phyloP scores from a whole-genome alignment of 2,888 invertebrate species.

The Acanthoscelides obtectus region DNA sequence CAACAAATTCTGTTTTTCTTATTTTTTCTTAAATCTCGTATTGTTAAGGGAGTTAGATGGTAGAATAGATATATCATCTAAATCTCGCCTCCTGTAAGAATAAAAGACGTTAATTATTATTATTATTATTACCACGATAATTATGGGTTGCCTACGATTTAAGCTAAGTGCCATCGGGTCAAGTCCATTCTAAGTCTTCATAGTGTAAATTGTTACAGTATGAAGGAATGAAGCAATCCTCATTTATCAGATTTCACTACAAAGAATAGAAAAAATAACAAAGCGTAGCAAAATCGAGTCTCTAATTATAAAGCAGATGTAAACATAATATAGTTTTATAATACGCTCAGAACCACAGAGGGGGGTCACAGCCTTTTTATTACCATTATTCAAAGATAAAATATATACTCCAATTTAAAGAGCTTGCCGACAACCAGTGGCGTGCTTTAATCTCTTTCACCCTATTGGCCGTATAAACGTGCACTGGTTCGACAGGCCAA shows the following conservation, averaged over 20 bases:
- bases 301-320: slow-evolving; percentile 31
- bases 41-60: no score
- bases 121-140: no score
- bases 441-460: background rate
- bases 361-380: slow-evolving; percentile 42
- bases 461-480: no score
- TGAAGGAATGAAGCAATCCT: background rate
- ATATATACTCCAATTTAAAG: slow-evolving; percentile 49
- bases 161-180: no score
- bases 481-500: no score
- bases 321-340: slow-evolving; percentile 38
- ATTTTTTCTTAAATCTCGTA: no score
- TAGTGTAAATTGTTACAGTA: background rate
- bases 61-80: no score
- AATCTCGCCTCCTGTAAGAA: no score
- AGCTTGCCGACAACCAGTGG: slow-evolving; percentile 37
- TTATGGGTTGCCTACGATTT: no score
- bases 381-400: slow-evolving; percentile 48
- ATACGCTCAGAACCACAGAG: slow-evolving; percentile 36
- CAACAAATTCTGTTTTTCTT: no score
- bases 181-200: background rate
- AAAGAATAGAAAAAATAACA: slow-evolving; percentile 30
- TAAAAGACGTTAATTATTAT: no score
- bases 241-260: slow-evolving; percentile 10
- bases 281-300: slow-evolving; percentile 33